These are phyloP conservation scores for Cyanoderma ruficeps DNA, from an alignment of 2,113 vertebrate species.

Conservation along the genomic window DNA sequence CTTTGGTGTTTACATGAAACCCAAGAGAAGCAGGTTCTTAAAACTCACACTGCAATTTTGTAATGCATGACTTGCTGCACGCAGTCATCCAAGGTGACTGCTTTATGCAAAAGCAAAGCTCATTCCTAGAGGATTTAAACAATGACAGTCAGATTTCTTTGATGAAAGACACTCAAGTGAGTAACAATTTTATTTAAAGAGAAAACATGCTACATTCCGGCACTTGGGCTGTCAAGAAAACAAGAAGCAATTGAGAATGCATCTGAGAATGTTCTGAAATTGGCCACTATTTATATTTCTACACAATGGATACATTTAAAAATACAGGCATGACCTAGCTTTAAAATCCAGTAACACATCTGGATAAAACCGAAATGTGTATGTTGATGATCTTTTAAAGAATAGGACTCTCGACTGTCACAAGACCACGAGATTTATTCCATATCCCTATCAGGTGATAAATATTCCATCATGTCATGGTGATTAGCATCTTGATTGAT, in stretches of 20 bases:
- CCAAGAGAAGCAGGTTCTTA: background rate
- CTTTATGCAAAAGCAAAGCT: constrained; percentile 30
- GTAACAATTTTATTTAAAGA: background rate
- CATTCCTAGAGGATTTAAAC: constrained; percentile 34
- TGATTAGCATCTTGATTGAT: constrained; percentile 14
- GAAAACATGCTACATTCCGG: background rate
- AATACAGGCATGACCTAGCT: background rate
- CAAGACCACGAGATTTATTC: background rate
- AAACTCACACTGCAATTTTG: background rate
- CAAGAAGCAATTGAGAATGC: background rate
- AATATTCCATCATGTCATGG: background rate
- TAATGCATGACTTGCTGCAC: background rate
- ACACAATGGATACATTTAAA: background rate
- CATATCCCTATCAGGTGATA: background rate
- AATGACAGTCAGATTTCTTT: constrained; percentile 1
- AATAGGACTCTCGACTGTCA: background rate
- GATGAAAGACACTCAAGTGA: background rate
- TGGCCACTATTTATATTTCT: background rate
- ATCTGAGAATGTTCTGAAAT: background rate
- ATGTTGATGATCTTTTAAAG: background rate
- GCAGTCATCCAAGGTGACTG: constrained; percentile 28
- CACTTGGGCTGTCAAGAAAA: background rate
- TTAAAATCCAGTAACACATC: background rate
- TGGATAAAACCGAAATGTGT: background rate
- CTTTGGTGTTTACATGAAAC: background rate